Percentiles rank a stretch among this genome's conserved stretches.
Conservation (phyloP, 2,888 invertebrate species). For the Creontiades dilutus region DNA sequence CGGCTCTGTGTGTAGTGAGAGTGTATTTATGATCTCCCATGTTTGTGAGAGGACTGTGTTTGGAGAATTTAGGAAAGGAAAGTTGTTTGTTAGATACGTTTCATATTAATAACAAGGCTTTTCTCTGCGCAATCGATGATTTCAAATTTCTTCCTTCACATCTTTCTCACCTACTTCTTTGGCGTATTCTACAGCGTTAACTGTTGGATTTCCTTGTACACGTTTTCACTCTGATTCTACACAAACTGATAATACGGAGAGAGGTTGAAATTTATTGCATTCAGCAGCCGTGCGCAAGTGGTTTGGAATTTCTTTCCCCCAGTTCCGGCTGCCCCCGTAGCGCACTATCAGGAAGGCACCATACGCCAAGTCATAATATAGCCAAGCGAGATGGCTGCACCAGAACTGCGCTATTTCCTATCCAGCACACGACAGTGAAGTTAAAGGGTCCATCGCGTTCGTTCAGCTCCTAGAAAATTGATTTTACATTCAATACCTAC, state of each 20-base stretch:
- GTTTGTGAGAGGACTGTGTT: too few relatives aligned
- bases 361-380: slow-evolving; percentile 22
- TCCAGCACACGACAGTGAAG: neutral
- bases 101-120: too few relatives aligned
- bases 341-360: neutral
- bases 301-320: slow-evolving; percentile 1
- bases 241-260: slow-evolving; percentile 8
- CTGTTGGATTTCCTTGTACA: neutral
- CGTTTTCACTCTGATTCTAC: neutral
- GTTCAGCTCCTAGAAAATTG: neutral
- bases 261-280: slow-evolving; percentile 20
- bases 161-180: too few relatives aligned
- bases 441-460: neutral
- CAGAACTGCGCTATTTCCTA: slow-evolving; percentile 18
- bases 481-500: too few relatives aligned
- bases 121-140: too few relatives aligned
- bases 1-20: too few relatives aligned
- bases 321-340: neutral
- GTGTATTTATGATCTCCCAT: too few relatives aligned
- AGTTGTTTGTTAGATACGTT: too few relatives aligned
- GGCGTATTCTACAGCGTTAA: neutral
- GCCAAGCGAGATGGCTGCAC: neutral
- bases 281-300: slow-evolving; percentile 5
- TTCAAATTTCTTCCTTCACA: too few relatives aligned
- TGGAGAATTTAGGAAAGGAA: too few relatives aligned